Conservation (phyloP, 2,888 invertebrate genomes). For the Eupithecia centaureata region DNA sequence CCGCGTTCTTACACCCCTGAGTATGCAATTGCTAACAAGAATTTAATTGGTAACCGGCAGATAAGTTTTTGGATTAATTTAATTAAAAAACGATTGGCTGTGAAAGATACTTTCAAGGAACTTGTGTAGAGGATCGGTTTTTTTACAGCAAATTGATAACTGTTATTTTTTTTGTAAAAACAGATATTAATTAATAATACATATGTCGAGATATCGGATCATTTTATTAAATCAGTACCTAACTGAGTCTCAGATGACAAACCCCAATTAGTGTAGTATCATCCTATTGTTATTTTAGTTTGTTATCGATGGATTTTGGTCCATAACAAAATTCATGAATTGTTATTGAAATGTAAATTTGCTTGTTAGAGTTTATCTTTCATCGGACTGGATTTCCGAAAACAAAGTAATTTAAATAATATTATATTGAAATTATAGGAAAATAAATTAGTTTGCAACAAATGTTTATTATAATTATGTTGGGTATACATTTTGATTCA, state of each 20-base stretch:
- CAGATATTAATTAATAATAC: too few relatives aligned
- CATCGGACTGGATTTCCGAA: constrained; percentile 20
- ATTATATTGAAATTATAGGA: constrained; percentile 26
- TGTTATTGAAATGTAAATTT: constrained; percentile 28
- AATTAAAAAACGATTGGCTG: constrained; percentile 27
- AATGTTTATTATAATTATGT: background rate
- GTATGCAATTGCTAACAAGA: constrained; percentile 60
- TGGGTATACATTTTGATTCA: too few relatives aligned
- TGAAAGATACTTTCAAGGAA: background rate
- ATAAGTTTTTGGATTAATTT: constrained; percentile 41
- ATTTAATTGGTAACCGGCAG: constrained; percentile 61
- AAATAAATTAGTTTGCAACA: constrained; percentile 22
- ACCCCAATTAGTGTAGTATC: constrained; percentile 12
- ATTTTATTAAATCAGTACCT: background rate
- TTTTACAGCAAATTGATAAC: background rate
- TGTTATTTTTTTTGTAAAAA: background rate
- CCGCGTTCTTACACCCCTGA: constrained; percentile 60
- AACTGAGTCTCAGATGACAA: background rate
- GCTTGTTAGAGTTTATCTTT: constrained; percentile 23
- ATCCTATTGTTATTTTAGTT: background rate
- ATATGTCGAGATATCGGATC: too few relatives aligned
- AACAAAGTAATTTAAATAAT: constrained; percentile 21
- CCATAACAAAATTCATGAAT: constrained; percentile 10
- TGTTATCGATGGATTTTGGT: background rate
- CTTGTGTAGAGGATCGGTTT: background rate